Conservation (phyloP, 2,113 vertebrate species). For the rabbit (Oryctolagus cuniculus) region mOryCun1.1 NC_091449.1:40000001-40000500, state of each 20-base stretch:
- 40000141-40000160: background rate
- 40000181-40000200: background rate
- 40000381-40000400: background rate
- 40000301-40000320: background rate
- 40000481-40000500: background rate
- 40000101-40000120: background rate
- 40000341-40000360: background rate
- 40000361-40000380: background rate
- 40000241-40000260: background rate
- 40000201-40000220: background rate
- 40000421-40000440: background rate
- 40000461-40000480: background rate
- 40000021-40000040: background rate
- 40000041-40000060: background rate
- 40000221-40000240: background rate
- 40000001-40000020: background rate
- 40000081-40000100: background rate
- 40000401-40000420: background rate
- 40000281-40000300: background rate
- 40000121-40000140: background rate
- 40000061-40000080: too few species aligned
- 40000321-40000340: background rate
- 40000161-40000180: background rate
- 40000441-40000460: background rate
- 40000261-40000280: conserved; percentile 29